Conservation (phyloP, 2,888 invertebrate genomes). For the Hyalella azteca region DNA sequence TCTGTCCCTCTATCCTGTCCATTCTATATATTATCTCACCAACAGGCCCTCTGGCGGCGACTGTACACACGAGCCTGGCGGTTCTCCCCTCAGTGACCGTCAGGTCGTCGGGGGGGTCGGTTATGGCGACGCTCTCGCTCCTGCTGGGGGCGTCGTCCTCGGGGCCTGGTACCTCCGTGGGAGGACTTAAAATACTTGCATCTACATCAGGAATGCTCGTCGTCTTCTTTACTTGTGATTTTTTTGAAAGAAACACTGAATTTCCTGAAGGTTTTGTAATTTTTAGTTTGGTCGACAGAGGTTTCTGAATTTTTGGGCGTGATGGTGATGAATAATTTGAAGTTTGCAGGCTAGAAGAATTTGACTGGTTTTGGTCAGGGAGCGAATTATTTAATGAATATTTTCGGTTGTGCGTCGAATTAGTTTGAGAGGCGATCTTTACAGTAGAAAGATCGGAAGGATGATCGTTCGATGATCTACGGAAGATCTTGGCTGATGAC, state of each 20-base stretch:
- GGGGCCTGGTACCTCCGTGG: conserved; percentile 39
- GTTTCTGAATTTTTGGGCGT: background rate
- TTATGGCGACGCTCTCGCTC: conserved; percentile 51
- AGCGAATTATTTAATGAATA: background rate
- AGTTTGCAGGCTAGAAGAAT: background rate
- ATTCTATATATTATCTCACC: too few relatives aligned
- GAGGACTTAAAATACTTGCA: conserved; percentile 50
- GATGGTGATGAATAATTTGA: background rate
- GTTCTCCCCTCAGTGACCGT: conserved; percentile 45
- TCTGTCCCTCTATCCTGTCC: too few relatives aligned
- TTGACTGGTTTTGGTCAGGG: background rate
- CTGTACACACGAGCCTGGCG: conserved; percentile 45
- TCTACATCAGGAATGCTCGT: too few relatives aligned
- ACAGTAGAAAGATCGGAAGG: too few relatives aligned
- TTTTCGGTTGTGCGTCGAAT: background rate
- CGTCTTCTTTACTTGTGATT: background rate
- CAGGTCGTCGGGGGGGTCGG: conserved; percentile 45
- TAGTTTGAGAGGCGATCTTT: too few relatives aligned
- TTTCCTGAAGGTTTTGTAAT: too few relatives aligned
- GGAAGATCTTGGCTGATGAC: conserved; percentile 61
- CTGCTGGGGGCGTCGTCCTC: conserved; percentile 1
- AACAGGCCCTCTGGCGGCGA: conserved; percentile 49
- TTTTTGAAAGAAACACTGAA: background rate
- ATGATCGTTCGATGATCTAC: background rate
- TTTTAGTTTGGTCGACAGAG: background rate